Percentiles rank a stretch among this genome's conserved stretches.
Conservation (phyloP, 1,140 invertebrate species). For the Hyles euphorbiae region DNA sequence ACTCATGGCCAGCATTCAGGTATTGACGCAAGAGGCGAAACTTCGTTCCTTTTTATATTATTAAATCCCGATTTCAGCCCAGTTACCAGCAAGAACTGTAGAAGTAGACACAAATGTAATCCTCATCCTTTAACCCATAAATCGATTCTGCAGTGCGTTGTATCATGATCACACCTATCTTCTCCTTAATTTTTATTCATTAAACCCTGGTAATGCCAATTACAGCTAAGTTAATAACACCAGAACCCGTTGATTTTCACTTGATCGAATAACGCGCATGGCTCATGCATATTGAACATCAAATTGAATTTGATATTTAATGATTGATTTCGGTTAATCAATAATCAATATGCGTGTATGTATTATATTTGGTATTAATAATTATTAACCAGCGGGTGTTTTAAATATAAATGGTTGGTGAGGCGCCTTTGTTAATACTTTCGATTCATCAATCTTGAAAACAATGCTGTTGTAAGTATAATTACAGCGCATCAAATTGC, state of each 20-base stretch:
- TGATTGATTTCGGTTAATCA: conserved; percentile 13
- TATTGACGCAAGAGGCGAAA: too few species aligned
- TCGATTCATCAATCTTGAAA: conserved; percentile 55
- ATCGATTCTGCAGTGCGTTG: too few species aligned
- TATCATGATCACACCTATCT: too few species aligned
- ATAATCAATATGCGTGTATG: conserved; percentile 13
- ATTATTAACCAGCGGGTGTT: conserved; percentile 25
- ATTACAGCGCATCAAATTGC: conserved; percentile 44
- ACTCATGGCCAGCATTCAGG: too few species aligned
- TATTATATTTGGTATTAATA: conserved; percentile 12
- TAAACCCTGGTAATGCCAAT: too few species aligned
- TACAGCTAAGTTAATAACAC: too few species aligned
- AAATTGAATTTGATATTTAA: conserved; percentile 10
- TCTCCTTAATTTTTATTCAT: too few species aligned
- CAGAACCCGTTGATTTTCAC: conserved; percentile 4
- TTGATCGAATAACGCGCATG: conserved; percentile 2
- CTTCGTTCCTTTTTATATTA: too few species aligned
- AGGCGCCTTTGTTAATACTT: conserved; percentile 37
- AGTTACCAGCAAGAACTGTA: too few species aligned
- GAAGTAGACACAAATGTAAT: too few species aligned
- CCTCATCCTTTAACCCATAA: too few species aligned
- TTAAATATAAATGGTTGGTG: conserved; percentile 31
- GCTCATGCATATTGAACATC: background rate
- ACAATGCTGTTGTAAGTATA: conserved; percentile 46
- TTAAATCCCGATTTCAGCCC: too few species aligned